Conservation (phyloP, 2,888 invertebrate species). For the Rhabditophanes sp. region DNA sequence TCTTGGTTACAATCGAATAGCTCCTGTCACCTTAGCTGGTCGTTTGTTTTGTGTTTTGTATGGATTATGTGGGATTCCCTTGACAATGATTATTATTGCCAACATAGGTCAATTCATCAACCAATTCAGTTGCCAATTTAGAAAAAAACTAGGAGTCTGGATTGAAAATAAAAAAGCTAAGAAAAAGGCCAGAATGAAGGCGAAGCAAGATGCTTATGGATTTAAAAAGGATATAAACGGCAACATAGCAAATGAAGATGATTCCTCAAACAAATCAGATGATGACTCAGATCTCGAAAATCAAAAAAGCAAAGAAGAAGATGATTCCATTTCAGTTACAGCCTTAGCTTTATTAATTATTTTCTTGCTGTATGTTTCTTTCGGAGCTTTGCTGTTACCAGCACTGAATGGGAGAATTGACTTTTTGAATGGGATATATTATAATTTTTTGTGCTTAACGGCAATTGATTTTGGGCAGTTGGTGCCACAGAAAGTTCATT, state of each 20-base stretch:
- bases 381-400: constrained; percentile 38
- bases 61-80: constrained; percentile 36
- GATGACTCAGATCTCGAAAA: no score
- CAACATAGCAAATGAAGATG: no score
- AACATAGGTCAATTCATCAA: constrained; percentile 42
- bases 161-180: background rate
- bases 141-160: constrained; percentile 20
- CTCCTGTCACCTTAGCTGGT: constrained; percentile 37
- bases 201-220: no score
- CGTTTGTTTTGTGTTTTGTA: constrained; percentile 39
- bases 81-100: constrained; percentile 43
- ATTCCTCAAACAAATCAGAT: no score
- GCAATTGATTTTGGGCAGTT: constrained; percentile 42
- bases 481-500: constrained; percentile 28
- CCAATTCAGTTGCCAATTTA: constrained; percentile 33
- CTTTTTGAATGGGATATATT: constrained; percentile 41
- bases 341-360: constrained; percentile 29
- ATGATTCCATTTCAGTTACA: no score
- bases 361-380: constrained; percentile 36
- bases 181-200: no score
- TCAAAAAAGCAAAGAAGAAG: no score
- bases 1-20: constrained; percentile 39
- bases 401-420: constrained; percentile 34
- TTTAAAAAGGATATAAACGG: no score
- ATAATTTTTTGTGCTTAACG: constrained; percentile 39